phyloP scores from a whole-genome alignment of 2,113 vertebrate genomes.

The Pelecanus crispus region DNA sequence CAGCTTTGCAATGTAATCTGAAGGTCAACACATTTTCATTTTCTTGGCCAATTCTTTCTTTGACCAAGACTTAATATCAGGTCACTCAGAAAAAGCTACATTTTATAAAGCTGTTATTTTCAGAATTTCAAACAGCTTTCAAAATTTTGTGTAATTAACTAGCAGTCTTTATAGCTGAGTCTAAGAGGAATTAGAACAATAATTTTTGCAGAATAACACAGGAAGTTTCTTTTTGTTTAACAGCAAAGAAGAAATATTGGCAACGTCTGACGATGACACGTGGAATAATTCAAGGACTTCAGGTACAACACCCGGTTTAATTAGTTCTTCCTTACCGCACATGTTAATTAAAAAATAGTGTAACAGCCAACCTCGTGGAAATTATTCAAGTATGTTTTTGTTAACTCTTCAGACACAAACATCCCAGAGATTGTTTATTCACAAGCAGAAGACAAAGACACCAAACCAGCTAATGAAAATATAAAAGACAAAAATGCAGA shows the following conservation, averaged over 20 bases:
- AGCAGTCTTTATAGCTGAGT: neutral
- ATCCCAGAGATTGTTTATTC: constrained; percentile 74
- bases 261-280: constrained; percentile 33
- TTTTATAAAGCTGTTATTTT: neutral
- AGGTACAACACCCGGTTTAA: constrained; percentile 56
- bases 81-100: neutral
- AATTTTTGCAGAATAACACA: constrained; percentile 40
- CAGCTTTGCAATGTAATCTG: constrained; percentile 30
- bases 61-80: neutral
- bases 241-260: constrained; percentile 76
- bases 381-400: constrained; percentile 27
- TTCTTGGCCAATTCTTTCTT: constrained; percentile 1
- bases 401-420: constrained; percentile 66
- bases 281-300: constrained; percentile 65
- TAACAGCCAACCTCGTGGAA: neutral
- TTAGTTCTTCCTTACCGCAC: constrained; percentile 42
- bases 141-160: neutral
- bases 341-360: constrained; percentile 26
- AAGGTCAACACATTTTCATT: constrained; percentile 33
- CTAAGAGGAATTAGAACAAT: neutral
- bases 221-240: constrained; percentile 56
- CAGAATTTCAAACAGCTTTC: neutral
- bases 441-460: constrained; percentile 60
- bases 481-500: constrained; percentile 55
- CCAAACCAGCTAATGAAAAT: constrained; percentile 47